These are phyloP conservation scores for Tenthredo amoena DNA, from an alignment of 2,888 invertebrate genomes.

Conservation along the genomic window DNA sequence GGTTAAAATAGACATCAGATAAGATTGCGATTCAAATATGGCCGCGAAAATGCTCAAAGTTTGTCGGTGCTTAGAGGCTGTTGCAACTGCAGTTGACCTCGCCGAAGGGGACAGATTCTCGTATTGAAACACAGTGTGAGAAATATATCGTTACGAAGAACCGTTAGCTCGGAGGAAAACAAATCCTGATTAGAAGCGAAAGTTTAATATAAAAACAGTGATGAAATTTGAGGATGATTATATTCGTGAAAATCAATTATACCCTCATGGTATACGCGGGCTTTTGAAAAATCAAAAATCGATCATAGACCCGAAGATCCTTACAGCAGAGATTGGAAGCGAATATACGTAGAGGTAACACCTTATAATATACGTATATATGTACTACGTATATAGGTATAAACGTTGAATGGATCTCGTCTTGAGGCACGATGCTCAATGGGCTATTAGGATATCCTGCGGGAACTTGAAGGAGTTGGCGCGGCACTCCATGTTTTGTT, in stretches of 20 bases:
- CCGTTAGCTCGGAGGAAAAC: neutral
- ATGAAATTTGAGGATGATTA: neutral
- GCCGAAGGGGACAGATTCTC: conserved; percentile 53
- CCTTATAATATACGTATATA: neutral
- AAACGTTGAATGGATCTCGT: conserved; percentile 48
- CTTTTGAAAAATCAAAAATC: conserved; percentile 8
- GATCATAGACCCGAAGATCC: neutral
- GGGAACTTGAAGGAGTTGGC: conserved; percentile 57
- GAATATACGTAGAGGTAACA: neutral
- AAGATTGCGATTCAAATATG: conserved; percentile 3
- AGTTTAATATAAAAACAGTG: conserved; percentile 29
- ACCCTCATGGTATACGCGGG: neutral
- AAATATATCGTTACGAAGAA: conserved; percentile 30
- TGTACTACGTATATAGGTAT: neutral
- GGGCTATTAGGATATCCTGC: conserved; percentile 62
- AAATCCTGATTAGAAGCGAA: conserved; percentile 22
- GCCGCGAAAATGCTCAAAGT: conserved; percentile 39
- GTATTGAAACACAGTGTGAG: neutral
- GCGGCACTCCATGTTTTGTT: conserved; percentile 58
- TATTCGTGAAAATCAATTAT: neutral
- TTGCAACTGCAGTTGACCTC: conserved; percentile 46
- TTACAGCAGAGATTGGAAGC: neutral
- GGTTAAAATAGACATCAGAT: neutral
- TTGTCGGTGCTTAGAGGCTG: neutral
- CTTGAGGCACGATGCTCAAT: conserved; percentile 59